phyloP scores from a whole-genome alignment of 2,113 vertebrate species.

The Bos taurus region ARS-UCD2.0 NC_037345.1:9641501-9642000 shows the following conservation, averaged over 20 bases:
- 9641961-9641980: neutral
- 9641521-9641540: constrained; percentile 6
- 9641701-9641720: neutral
- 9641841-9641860: neutral
- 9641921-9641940: neutral
- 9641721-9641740: neutral
- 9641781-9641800: neutral
- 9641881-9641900: too few relatives aligned
- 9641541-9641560: neutral
- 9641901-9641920: neutral
- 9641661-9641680: neutral
- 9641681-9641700: neutral
- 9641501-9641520: constrained; percentile 39
- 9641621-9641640: constrained; percentile 31
- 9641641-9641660: neutral
- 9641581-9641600: neutral
- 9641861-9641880: neutral
- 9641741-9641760: neutral
- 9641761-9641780: neutral
- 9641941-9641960: neutral
- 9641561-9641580: neutral
- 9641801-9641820: neutral
- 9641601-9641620: neutral
- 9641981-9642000: neutral
- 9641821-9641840: too few relatives aligned